Evolutionary conservation across 2,113 vertebrate genomes (phyloP), one percentile per base, ranked within the genome.

Genomic region (Philantomba maxwellii): DNA sequence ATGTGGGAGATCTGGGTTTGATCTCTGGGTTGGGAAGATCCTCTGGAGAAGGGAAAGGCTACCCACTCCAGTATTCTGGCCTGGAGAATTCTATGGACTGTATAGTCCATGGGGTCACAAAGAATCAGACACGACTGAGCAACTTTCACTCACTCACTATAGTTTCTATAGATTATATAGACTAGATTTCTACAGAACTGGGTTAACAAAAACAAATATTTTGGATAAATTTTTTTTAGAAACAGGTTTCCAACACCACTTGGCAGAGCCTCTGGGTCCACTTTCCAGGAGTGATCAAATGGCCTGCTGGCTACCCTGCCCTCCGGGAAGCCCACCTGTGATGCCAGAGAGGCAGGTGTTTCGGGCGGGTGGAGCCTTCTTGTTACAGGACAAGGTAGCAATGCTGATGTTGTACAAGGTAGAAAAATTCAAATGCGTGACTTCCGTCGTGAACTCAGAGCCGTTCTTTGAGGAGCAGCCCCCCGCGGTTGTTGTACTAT

Each of bases 341-440:
- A 99, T 99, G 93, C 99, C 98, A 0, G 99, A 99, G 5, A 0
- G 13, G 89, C 99, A 99, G 12, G 0, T 0, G 0, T 0, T 1
- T 1, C 33, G 1, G 33, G 70, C 1, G 4, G 98, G 28, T 4
- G 0, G 5, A 49, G 99, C 99, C 16, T 5, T 45, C 70, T 7
- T 19, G 33, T 86, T 97, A 97, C 97, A 99, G 96, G 99, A 99
- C 91, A 86, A 6, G 5, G 99, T 99, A 85, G 33, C 17, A 33
- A 99, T 53, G 45, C 0, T 96, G 89, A 99, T 78, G 1, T 0
- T 88, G 92, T 99, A 99, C 0, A 10, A 12, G n/a, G 97, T 99
- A 94, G 96, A 78, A 96, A 99, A 99, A 19, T 36, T n/a, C 93
- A 99, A 98, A 78, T 6, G 0, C 0, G 0, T 0, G 90, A 97